Conservation (phyloP, 2,888 invertebrate species). For the Scaptomyza cyrtandrae region DNA sequence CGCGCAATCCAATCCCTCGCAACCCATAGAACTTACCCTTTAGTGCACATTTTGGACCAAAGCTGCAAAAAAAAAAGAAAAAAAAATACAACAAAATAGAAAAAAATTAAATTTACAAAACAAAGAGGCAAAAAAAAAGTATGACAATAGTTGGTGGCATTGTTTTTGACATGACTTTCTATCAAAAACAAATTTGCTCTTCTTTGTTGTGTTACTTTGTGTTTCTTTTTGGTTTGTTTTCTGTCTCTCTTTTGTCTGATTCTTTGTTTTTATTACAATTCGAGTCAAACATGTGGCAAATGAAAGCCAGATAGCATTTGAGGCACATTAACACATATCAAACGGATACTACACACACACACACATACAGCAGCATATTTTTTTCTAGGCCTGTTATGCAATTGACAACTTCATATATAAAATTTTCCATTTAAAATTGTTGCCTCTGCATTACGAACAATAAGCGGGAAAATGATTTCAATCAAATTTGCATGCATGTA, state of each 20-base stretch:
- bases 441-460: constrained; percentile 18
- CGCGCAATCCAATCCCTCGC: too few species aligned
- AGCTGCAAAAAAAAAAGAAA: constrained; percentile 7
- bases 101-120: constrained; percentile 9
- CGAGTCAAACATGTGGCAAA: constrained; percentile 44
- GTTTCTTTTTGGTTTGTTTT: neutral
- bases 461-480: neutral
- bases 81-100: neutral
- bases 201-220: constrained; percentile 71
- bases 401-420: constrained; percentile 60
- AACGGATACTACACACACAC: neutral
- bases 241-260: constrained; percentile 4
- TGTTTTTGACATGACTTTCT: constrained; percentile 80
- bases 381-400: constrained; percentile 16
- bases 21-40: neutral
- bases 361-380: neutral
- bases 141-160: constrained; percentile 76
- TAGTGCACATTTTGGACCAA: constrained; percentile 22
- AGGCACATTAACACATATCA: constrained; percentile 7
- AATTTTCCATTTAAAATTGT: constrained; percentile 10
- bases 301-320: constrained; percentile 25
- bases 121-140: constrained; percentile 22
- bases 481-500: neutral
- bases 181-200: constrained; percentile 78
- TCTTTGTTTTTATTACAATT: constrained; percentile 40